Conservation (phyloP, 2,888 invertebrate species). For the Petrophora chlorosata region DNA sequence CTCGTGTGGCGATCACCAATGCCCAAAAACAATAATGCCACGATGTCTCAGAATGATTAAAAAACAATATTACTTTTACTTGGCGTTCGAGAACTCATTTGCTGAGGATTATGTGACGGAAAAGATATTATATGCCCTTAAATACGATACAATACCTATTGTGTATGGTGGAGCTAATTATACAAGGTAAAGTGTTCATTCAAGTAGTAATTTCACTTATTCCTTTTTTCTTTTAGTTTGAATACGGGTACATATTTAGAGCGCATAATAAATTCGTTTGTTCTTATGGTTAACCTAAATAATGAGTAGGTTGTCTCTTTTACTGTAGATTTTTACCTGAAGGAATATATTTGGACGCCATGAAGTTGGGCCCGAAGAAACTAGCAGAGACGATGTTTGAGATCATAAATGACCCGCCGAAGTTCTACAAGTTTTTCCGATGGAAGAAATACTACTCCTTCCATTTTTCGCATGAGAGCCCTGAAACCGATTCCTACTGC, state of each 20-base stretch:
- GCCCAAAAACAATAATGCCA: constrained; percentile 52
- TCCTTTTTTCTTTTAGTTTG: too few species aligned
- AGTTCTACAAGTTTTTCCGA: constrained; percentile 56
- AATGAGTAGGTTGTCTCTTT: background rate
- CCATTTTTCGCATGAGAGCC: constrained; percentile 46
- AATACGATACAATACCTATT: constrained; percentile 85
- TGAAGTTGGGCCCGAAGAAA: constrained; percentile 44
- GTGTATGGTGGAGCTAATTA: constrained; percentile 88
- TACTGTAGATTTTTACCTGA: constrained; percentile 61
- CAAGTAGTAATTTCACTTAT: too few species aligned
- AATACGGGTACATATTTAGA: background rate
- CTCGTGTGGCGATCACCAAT: constrained; percentile 53
- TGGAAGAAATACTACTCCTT: constrained; percentile 62
- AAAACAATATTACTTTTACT: constrained; percentile 64
- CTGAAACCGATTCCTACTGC: constrained; percentile 61
- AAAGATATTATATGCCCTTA: constrained; percentile 68
- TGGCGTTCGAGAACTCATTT: constrained; percentile 67
- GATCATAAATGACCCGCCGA: constrained; percentile 45
- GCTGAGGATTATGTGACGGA: constrained; percentile 73
- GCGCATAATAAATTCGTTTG: background rate
- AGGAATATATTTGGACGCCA: constrained; percentile 60
- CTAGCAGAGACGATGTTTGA: constrained; percentile 54
- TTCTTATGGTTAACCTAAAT: background rate
- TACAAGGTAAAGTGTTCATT: constrained; percentile 56
- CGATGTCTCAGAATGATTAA: constrained; percentile 52